These are phyloP conservation scores for Eupithecia inturbata DNA, from an alignment of 2,888 invertebrate genomes.

Conservation along the genomic window DNA sequence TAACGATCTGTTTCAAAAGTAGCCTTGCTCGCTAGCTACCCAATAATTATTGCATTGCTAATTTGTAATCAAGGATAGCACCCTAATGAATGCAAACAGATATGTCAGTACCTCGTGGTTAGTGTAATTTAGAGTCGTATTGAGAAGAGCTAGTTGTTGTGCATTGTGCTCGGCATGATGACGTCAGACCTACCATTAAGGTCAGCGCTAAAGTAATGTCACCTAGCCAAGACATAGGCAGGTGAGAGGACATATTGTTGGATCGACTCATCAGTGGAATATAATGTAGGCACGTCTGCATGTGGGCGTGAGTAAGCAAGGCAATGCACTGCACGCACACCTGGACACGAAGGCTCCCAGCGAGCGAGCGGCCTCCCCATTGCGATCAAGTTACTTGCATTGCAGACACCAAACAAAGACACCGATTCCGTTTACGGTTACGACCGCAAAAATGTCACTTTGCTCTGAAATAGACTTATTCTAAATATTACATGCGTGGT, in stretches of 20 bases:
- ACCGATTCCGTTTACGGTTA: conserved; percentile 37
- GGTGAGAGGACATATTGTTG: conserved; percentile 13
- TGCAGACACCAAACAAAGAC: conserved; percentile 37
- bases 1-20: conserved; percentile 7
- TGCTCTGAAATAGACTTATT: background rate
- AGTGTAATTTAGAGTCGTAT: background rate
- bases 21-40: too few species aligned
- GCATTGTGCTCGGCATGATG: background rate
- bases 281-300: conserved; percentile 2
- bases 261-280: conserved; percentile 21
- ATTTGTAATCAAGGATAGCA: conserved; percentile 28
- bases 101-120: background rate
- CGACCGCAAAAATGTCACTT: conserved; percentile 33
- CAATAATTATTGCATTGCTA: conserved; percentile 27
- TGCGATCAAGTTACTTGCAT: conserved; percentile 37
- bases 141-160: background rate
- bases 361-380: conserved; percentile 36
- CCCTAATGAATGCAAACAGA: conserved; percentile 11
- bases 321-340: background rate
- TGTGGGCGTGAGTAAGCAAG: background rate
- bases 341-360: conserved; percentile 16
- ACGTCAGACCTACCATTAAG: background rate
- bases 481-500: background rate
- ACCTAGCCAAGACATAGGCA: background rate
- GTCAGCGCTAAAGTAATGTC: background rate